phyloP scores from a whole-genome alignment of 2,888 invertebrate species.

The Beris morrisii region DNA sequence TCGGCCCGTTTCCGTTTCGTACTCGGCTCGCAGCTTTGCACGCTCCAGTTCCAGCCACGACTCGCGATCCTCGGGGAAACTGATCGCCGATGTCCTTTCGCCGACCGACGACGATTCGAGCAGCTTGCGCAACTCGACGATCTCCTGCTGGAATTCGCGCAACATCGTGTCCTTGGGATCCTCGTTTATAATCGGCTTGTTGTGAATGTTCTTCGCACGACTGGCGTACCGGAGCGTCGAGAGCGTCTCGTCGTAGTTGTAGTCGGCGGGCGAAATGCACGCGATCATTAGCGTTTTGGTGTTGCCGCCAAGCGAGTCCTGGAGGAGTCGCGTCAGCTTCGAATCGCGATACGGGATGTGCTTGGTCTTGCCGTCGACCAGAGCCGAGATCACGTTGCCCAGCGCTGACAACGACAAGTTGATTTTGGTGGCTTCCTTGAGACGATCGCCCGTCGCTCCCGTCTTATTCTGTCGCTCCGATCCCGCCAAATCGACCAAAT shows the following conservation, averaged over 20 bases:
- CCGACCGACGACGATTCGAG: constrained; percentile 41
- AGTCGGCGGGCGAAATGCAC: constrained; percentile 79
- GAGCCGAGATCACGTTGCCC: constrained; percentile 86
- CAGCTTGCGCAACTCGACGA: constrained; percentile 62
- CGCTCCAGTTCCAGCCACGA: constrained; percentile 59
- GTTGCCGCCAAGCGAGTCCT: constrained; percentile 84
- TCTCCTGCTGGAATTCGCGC: constrained; percentile 82
- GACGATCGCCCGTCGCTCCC: constrained; percentile 81
- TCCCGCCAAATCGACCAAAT: constrained; percentile 87
- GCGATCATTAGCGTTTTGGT: constrained; percentile 89
- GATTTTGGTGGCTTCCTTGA: constrained; percentile 88
- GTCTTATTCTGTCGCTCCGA: constrained; percentile 82
- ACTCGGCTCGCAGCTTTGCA: constrained; percentile 45
- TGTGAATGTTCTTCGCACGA: constrained; percentile 83
- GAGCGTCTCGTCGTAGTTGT: constrained; percentile 81
- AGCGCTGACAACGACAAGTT: constrained; percentile 84
- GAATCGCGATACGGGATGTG: constrained; percentile 84
- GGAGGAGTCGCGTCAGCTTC: constrained; percentile 76
- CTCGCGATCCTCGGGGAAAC: not conserved
- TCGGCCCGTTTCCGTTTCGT: constrained; percentile 54
- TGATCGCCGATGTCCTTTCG: not conserved
- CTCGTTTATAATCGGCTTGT: constrained; percentile 82
- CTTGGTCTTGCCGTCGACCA: constrained; percentile 80
- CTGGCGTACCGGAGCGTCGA: constrained; percentile 83
- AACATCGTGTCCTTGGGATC: constrained; percentile 89